Evolutionary conservation across 2,797 vertebrate species (phyloP).

Genomic region (Urosaurus nigricauda): DNA sequence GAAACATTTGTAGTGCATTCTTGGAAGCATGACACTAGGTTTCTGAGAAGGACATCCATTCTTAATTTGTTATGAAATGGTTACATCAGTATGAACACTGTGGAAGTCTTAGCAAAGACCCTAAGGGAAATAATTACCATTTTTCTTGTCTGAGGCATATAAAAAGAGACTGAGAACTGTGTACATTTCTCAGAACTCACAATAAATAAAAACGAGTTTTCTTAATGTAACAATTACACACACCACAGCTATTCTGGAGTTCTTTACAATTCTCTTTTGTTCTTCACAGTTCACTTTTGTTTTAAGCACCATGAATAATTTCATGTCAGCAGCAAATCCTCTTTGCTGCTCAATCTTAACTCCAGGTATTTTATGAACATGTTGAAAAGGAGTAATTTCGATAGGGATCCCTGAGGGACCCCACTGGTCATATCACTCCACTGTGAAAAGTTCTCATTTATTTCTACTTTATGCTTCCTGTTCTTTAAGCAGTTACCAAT

Average conservation of each 20-base stretch:
- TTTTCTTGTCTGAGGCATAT: background rate
- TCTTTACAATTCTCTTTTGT: background rate
- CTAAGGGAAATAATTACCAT: background rate
- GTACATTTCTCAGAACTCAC: background rate
- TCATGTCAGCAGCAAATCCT: background rate
- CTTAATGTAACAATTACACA: background rate
- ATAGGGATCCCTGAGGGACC: background rate
- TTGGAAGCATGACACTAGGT: background rate
- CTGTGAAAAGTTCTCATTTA: background rate
- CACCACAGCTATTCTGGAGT: background rate
- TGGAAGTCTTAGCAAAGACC: background rate
- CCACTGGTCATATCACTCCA: background rate
- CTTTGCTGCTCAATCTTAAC: background rate
- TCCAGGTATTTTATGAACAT: background rate
- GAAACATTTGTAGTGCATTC: background rate
- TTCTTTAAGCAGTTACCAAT: background rate
- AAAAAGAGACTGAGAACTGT: background rate
- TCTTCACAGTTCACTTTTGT: background rate
- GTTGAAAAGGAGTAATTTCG: background rate
- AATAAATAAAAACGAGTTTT: background rate
- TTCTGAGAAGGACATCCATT: background rate
- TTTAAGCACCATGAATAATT: background rate
- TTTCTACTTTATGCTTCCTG: background rate
- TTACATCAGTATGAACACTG: background rate
- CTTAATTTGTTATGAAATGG: background rate